These are phyloP conservation scores for Sepioteuthis lessoniana DNA, from an alignment of 2,888 invertebrate genomes.

Conservation along the genomic window DNA sequence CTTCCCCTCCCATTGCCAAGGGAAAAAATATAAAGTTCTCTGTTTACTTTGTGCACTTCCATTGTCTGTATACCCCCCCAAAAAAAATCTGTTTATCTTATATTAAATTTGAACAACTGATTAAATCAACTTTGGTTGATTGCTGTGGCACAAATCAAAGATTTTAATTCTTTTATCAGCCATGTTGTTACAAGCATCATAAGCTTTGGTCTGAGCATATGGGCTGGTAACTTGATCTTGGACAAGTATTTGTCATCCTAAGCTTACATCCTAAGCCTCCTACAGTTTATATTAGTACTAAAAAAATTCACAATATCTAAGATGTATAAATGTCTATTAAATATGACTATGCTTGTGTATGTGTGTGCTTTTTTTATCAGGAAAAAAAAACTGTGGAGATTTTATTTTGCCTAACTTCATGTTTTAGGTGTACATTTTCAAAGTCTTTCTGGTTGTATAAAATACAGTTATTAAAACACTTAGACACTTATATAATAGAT, in stretches of 20 bases:
- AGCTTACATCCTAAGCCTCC: too few species aligned
- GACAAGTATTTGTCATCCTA: neutral
- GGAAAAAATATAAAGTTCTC: neutral
- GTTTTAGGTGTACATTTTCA: neutral
- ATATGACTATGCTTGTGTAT: neutral
- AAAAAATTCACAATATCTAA: neutral
- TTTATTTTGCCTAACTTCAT: neutral
- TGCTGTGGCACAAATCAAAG: neutral
- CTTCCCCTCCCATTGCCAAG: neutral
- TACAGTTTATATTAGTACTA: too few species aligned
- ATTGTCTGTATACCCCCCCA: neutral
- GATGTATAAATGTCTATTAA: constrained; percentile 33
- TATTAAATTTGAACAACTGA: neutral
- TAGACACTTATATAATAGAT: neutral
- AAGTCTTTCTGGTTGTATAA: neutral
- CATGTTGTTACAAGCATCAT: neutral
- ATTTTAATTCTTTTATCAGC: neutral
- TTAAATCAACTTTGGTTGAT: neutral
- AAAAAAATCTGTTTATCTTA: neutral
- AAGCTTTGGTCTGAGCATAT: neutral
- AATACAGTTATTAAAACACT: neutral
- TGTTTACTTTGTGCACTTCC: neutral
- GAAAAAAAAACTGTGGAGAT: constrained; percentile 11
- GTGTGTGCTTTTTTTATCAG: neutral
- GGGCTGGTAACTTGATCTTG: neutral